Evolutionary conservation across 2,888 invertebrate species (phyloP).

Genomic region (Patella pellucida): DNA sequence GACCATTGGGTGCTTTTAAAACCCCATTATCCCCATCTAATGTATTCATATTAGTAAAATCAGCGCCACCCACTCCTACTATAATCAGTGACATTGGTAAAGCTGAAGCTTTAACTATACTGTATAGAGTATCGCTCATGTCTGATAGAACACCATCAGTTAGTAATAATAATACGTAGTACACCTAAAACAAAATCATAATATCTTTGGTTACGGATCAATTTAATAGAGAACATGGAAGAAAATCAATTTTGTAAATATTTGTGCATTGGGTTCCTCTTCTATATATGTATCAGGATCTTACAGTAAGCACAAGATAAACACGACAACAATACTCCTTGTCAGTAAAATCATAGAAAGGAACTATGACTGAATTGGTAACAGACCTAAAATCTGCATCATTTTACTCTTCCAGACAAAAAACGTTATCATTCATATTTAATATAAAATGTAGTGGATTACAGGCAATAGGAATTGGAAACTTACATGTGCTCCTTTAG

Average conservation of each 20-base stretch:
- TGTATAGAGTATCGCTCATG: slow-evolving; percentile 60
- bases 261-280: too few relatives aligned
- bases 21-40: slow-evolving; percentile 68
- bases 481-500: slow-evolving; percentile 55
- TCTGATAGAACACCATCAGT: slow-evolving; percentile 70
- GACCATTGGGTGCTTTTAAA: slow-evolving; percentile 56
- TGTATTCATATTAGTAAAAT: slow-evolving; percentile 66
- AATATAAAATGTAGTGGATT: background rate
- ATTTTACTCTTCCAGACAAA: background rate
- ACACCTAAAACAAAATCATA: slow-evolving; percentile 50
- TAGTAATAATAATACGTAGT: slow-evolving; percentile 65
- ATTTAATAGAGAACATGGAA: background rate
- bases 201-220: background rate
- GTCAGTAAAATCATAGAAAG: background rate
- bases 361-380: background rate
- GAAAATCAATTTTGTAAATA: background rate
- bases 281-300: background rate
- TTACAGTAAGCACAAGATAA: background rate
- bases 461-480: background rate
- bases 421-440: too few relatives aligned
- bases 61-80: slow-evolving; percentile 67
- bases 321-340: background rate
- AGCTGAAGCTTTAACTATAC: slow-evolving; percentile 64
- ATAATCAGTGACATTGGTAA: slow-evolving; percentile 70
- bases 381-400: background rate